A percentile compares a stretch with the other conserved stretches of the same genome.
phyloP scores from a whole-genome alignment of 2,113 vertebrate genomes.

The Carassius carassius region DNA sequence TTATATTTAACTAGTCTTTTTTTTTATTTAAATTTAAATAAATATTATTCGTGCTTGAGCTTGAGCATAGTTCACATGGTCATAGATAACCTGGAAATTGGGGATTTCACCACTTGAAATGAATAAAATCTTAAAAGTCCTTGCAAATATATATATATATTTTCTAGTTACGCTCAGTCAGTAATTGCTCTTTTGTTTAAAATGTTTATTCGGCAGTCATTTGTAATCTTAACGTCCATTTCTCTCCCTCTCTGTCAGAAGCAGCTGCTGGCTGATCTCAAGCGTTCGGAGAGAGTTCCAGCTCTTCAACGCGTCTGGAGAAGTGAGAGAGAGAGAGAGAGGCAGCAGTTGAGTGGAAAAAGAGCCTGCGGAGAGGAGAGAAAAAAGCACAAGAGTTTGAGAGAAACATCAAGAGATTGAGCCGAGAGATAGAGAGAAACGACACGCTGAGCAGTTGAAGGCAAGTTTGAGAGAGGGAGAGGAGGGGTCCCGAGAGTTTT shows the following conservation, averaged over 20 bases:
- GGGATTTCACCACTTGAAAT: background rate
- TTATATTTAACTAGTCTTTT: background rate
- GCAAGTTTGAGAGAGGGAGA: background rate
- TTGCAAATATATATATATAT: background rate
- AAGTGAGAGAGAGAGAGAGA: slow-evolving; percentile 64
- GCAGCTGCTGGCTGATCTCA: slow-evolving; percentile 6
- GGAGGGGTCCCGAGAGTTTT: slow-evolving; percentile 57
- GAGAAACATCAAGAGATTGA: slow-evolving; percentile 1
- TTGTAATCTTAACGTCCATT: background rate
- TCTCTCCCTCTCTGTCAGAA: background rate
- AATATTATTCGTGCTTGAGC: background rate
- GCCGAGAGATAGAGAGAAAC: background rate
- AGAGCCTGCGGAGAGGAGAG: background rate
- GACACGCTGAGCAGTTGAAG: background rate
- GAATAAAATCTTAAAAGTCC: background rate
- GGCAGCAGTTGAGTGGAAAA: slow-evolving; percentile 67
- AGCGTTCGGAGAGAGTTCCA: background rate
- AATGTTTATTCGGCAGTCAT: background rate
- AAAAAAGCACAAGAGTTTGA: background rate
- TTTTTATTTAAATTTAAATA: background rate
- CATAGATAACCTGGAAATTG: background rate
- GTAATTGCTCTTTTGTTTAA: background rate
- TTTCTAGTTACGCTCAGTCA: background rate
- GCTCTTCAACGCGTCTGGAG: background rate
- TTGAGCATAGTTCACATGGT: background rate